A percentile compares a stretch with the other conserved stretches of the same genome.
These are phyloP conservation scores for Myotis lucifugus DNA, from an alignment of 2,113 vertebrate species.

Conservation along the genomic window DNA sequence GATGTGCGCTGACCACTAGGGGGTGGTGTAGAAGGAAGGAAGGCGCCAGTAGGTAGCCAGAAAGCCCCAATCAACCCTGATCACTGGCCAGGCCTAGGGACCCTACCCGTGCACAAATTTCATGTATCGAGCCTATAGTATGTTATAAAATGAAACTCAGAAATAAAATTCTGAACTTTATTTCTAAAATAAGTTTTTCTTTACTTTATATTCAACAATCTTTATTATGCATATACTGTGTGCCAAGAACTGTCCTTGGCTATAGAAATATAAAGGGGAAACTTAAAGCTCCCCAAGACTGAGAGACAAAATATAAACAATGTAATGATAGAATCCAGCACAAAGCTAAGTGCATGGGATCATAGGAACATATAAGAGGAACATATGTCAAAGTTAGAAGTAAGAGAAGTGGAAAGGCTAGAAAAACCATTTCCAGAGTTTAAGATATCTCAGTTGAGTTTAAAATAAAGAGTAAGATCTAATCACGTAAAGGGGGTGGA, in stretches of 20 bases:
- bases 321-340: neutral
- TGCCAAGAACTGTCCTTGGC: neutral
- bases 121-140: neutral
- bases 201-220: neutral
- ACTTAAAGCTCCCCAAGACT: neutral
- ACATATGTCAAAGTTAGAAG: neutral
- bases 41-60: too few species aligned
- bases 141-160: neutral
- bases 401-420: neutral
- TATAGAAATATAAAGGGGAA: neutral
- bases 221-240: neutral
- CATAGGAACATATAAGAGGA: neutral
- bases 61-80: too few species aligned
- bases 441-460: neutral
- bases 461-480: neutral
- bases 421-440: neutral
- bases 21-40: too few species aligned
- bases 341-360: neutral
- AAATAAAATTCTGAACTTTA: slow-evolving; percentile 37
- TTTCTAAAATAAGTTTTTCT: neutral
- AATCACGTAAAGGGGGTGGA: neutral
- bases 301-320: neutral
- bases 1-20: too few species aligned
- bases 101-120: too few species aligned
- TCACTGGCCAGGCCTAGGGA: too few species aligned